Percentiles rank a stretch among this genome's conserved stretches.
phyloP scores from a whole-genome alignment of 2,797 vertebrate genomes.

The Sebastiscus tertius region DNA sequence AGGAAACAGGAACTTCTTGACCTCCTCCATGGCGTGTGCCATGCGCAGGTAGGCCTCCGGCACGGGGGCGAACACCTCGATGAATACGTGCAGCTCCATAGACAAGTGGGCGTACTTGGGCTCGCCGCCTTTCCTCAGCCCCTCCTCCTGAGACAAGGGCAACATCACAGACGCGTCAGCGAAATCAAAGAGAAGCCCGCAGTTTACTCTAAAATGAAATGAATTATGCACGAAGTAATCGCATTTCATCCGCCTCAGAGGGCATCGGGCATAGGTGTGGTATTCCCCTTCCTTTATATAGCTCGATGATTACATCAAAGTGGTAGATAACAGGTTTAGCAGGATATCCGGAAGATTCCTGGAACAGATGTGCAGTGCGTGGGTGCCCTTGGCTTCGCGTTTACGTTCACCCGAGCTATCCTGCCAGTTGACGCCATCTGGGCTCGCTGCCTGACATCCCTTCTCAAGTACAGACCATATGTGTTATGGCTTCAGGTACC shows the following conservation, averaged over 20 bases:
- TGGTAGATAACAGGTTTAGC: conserved; percentile 23
- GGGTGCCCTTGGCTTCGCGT: conserved; percentile 44
- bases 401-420: conserved; percentile 18
- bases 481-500: conserved; percentile 46
- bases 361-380: conserved; percentile 44
- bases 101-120: conserved; percentile 96
- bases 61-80: conserved; percentile 95
- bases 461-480: conserved; percentile 51
- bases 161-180: background rate
- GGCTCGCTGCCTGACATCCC: conserved; percentile 22
- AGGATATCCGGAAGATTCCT: conserved; percentile 15
- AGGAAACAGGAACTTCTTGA: conserved; percentile 97
- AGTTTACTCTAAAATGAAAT: background rate
- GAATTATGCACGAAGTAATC: conserved; percentile 11
- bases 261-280: background rate
- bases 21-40: conserved; percentile 98
- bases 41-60: conserved; percentile 96
- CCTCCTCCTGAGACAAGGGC: conserved; percentile 87
- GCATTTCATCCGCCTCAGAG: conserved; percentile 10
- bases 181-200: background rate
- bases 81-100: conserved; percentile 97
- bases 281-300: conserved; percentile 8
- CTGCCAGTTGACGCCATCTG: conserved; percentile 56
- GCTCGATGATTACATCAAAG: conserved; percentile 22
- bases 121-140: conserved; percentile 92